Evolutionary conservation across 30 jellyfish, hydroid and myxozoan genomes (phyloP).

Genomic region (Morbakka virulenta): DNA sequence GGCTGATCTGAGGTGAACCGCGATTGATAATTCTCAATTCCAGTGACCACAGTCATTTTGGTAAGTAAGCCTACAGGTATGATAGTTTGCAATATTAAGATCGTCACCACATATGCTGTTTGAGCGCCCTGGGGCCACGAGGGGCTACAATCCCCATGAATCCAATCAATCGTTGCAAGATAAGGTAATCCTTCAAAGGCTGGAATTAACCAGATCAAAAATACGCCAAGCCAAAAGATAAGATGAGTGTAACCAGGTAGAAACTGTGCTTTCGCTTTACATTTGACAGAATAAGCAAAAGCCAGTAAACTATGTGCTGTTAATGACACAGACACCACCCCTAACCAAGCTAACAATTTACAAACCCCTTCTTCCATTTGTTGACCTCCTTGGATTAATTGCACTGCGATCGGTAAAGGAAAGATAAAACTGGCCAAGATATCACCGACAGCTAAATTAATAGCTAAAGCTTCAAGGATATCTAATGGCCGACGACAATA

Average conservation of each 20-base stretch:
- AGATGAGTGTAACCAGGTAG: not conserved
- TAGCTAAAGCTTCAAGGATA: not conserved
- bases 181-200: not conserved
- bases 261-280: not conserved
- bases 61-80: not conserved
- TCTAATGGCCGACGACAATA: not conserved
- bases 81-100: not conserved
- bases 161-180: not conserved
- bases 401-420: not conserved
- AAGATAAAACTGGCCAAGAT: not conserved
- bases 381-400: not conserved
- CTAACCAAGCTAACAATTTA: not conserved
- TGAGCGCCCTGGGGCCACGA: not conserved
- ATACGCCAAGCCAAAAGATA: not conserved
- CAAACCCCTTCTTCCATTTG: not conserved
- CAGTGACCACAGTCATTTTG: not conserved
- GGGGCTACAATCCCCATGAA: not conserved
- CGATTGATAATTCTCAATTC: not conserved
- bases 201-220: not conserved
- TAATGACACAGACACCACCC: not conserved
- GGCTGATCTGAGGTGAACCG: not conserved
- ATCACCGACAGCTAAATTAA: not conserved
- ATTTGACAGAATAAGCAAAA: not conserved
- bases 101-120: not conserved
- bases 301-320: not conserved